Evolutionary conservation across 2,797 vertebrate species (phyloP), one percentile per base, ranked within the genome.

Genomic region (Chloroceryle inda): DNA sequence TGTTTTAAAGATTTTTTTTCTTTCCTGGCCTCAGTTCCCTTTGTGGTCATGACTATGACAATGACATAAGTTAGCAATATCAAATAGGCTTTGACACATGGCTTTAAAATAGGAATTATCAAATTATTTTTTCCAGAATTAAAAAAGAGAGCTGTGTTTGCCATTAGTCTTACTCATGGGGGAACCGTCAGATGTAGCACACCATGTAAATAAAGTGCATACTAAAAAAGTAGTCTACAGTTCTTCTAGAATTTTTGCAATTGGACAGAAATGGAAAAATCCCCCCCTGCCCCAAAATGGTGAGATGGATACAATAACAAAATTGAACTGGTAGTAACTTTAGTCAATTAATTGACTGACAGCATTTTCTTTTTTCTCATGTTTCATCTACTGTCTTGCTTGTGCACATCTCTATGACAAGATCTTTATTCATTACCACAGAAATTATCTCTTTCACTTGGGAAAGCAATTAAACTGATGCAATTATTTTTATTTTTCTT

Each of bases 131-230:
- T 74, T 63, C 10, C 29, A 38, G 26, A 37, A 73, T 53, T 66
- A 26, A 61, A 52, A 42, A 27, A 31, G 3, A 44, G 4, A 72
- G 2, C 5, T 47, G 12, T 0, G 1, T 3, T 49, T 71, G 15
- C 5, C 21, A 26, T 78, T 58, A 66, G 1, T 50, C 31, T 50
- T 84, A 50, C n/a, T 87, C 10, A 24, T 13, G 27, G 17, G 16
- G 29, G 6, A 91, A 24, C 4, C 5, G 2, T 47, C 26, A 52
- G 12, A 71, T 33, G 1, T 13, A 73, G 31, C 11, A 35, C 14
- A 35, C 3, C 26, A 42, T 3, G 2, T 58, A 71, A 63, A 35
- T 26, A 56, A 3, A 75, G 1, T 3, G 58, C 10, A 15, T 37
- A 13, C 2, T 64, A 29, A 66, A 81, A 35, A 45, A n/a, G 24